A percentile compares a stretch with the other conserved stretches of the same genome.
phyloP scores from a whole-genome alignment of 1,140 invertebrate species.

The Drosophila sp. region DNA sequence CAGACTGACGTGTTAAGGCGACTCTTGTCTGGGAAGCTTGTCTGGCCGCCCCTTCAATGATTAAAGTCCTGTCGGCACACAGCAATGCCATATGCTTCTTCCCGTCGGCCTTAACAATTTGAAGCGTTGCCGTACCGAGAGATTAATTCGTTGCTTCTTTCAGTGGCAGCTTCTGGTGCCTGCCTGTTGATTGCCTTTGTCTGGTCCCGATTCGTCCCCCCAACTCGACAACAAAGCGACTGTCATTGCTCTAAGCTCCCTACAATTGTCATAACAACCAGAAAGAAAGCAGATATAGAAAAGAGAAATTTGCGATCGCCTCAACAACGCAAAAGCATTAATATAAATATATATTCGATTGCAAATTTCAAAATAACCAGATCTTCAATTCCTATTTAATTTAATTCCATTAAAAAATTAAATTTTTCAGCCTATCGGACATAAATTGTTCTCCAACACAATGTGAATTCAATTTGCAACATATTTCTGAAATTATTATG shows the following conservation, averaged over 20 bases:
- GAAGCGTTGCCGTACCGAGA: conserved; percentile 9
- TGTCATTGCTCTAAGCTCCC: background rate
- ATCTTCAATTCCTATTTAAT: too few species aligned
- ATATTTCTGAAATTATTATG: too few species aligned
- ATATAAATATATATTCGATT: too few species aligned
- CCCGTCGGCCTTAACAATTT: conserved; percentile 26
- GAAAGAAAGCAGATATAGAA: background rate
- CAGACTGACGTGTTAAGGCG: conserved; percentile 6
- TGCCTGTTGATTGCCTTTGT: conserved; percentile 37
- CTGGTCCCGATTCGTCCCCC: too few species aligned
- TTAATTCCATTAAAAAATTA: too few species aligned
- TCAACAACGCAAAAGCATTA: too few species aligned
- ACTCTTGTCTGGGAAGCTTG: conserved; percentile 44
- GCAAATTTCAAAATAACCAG: too few species aligned
- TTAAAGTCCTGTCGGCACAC: conserved; percentile 76
- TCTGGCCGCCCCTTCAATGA: conserved; percentile 50
- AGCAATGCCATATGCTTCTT: conserved; percentile 55
- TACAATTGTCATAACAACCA: background rate
- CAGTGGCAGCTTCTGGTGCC: conserved; percentile 5
- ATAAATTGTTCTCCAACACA: too few species aligned
- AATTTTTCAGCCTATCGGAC: too few species aligned
- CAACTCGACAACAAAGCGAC: background rate
- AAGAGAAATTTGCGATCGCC: too few species aligned
- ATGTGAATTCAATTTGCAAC: too few species aligned
- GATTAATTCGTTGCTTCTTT: conserved; percentile 49